Base-by-base conservation (phyloP, 2,797 vertebrate species). In the Chromobotia macracanthus region DNA sequence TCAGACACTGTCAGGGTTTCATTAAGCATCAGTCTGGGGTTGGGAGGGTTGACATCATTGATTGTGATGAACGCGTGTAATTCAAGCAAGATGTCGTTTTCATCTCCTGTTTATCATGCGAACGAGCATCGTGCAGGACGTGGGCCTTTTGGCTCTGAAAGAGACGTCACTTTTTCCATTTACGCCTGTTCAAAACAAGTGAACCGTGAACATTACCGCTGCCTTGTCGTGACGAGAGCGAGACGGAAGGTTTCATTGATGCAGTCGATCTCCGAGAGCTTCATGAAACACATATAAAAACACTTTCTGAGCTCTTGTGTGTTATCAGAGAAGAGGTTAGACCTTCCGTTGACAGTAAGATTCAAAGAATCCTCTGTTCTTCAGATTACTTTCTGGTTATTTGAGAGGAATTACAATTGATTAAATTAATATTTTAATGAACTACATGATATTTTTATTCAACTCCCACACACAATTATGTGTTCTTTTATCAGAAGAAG, bases 61-160 rank as follows among this genome's bases (percentile, higher is more conserved):
- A 91, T 90, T 86, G 84, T 88, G 89, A 92, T 84, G 88, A 89
- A 90, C 89, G 86, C 85, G 83, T 78, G 87, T 87, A 90, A 83
- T 91, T 91, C 84, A 80, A 75, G 80, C 80, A 72, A 85, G 83
- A 90, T 87, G 82, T 86, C 84, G 89, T 88, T 90, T 89, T 83
- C 81, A 89, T 90, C 80, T 82, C 81, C 65, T 86, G 84, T 86
- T 91, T 86, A 90, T 87, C 87, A 87, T 89, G 87, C 88, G 71
- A 90, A 87, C 69, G 77, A 69, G 55, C n/a, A 19, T 11, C 15
- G 51, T 72, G 75, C 77, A 68, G 73, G 77, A 84, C 80, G 61
- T 5, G 21, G 21, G 44, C 1, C 46, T 11, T 58, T 44, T 7
- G 9, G 88, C 28, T 61, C 12, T 77, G 63, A 72, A 86, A 80